A percentile compares a stretch with the other conserved stretches of the same genome.
phyloP scores from a whole-genome alignment of 1,140 invertebrate genomes.

The Phthorimaea operculella region DNA sequence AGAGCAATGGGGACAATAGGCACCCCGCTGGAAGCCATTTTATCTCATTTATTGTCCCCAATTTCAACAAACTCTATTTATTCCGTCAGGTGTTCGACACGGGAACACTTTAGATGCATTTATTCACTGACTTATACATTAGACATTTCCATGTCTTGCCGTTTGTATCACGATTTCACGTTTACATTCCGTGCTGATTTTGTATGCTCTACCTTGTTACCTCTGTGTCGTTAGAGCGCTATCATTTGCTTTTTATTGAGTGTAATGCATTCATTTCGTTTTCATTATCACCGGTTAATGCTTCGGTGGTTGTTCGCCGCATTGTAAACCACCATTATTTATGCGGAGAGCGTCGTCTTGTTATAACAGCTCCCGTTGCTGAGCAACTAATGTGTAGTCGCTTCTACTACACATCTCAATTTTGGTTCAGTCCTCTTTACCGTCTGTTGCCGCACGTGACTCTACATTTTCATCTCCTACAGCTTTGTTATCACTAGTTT shows the following conservation, averaged over 20 bases:
- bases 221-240: not conserved
- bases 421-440: slow-evolving; percentile 19
- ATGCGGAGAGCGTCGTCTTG: slow-evolving; percentile 44
- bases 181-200: no score
- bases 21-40: slow-evolving; percentile 47
- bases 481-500: slow-evolving; percentile 13
- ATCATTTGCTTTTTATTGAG: not conserved
- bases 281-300: slow-evolving; percentile 33
- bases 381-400: slow-evolving; percentile 28
- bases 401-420: slow-evolving; percentile 22
- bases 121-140: slow-evolving; percentile 20
- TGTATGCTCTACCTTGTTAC: no score
- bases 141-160: slow-evolving; percentile 11
- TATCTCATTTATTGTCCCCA: slow-evolving; percentile 52
- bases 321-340: slow-evolving; percentile 37
- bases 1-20: slow-evolving; percentile 53
- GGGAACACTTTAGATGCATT: slow-evolving; percentile 27
- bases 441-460: not conserved
- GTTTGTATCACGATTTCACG: not conserved
- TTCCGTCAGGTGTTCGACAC: slow-evolving; percentile 47
- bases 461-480: slow-evolving; percentile 9
- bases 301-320: slow-evolving; percentile 26
- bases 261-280: slow-evolving; percentile 34
- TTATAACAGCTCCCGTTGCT: slow-evolving; percentile 42
- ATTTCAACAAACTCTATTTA: slow-evolving; percentile 24